Base-by-base conservation (phyloP, 2,113 vertebrate species). In the Corapipo altera region DNA sequence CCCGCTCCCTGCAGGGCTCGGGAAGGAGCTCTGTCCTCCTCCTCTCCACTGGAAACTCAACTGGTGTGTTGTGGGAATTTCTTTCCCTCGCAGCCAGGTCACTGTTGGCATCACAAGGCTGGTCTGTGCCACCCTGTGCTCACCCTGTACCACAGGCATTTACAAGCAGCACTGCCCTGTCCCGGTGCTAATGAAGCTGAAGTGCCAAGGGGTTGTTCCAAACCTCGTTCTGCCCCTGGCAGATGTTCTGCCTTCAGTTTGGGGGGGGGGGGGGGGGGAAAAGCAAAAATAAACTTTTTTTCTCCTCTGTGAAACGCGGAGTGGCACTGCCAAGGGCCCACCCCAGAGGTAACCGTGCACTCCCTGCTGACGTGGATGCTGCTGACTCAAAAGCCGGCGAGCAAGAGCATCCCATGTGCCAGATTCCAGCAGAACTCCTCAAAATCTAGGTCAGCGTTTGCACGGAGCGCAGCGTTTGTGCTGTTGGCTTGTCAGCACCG, bases 391-490 rank as follows among this genome's bases (percentile, higher is more conserved):
- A 67, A 88, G 28, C 20, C 70, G 59, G 89, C 3, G 80, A 83
- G 93, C 33, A 49, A 23, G 70, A 83, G 67, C 81, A 76, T 84
- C 77, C 9, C 85, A 44, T 22, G 88, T 30, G 81, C 77, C 88
- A 19, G 28, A 33, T 89, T 41, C 69, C 65, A 65, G 78, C 44
- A 11, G 44, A 55, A 69, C 22, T 72, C 12, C 85, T 87, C 24
- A 13, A 67, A 93, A 96, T 86, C 39, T 93, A 90, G 81, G 88
- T 93, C 88, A 87, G 77, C 13, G 33, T 91, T 92, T 84, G 87
- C 78, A 81, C 43, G 15, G 77, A 33, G 52, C 23, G 3, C 23
- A 62, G 88, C 75, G 0, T 83, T 83, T 41, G 6, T 66, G 62
- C 81, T 35, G 66, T 67, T 59, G 91, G 44, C 77, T 80, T 11